phyloP scores from a whole-genome alignment of 1,140 invertebrate species.

The Leptinotarsa undecemlineata region DNA sequence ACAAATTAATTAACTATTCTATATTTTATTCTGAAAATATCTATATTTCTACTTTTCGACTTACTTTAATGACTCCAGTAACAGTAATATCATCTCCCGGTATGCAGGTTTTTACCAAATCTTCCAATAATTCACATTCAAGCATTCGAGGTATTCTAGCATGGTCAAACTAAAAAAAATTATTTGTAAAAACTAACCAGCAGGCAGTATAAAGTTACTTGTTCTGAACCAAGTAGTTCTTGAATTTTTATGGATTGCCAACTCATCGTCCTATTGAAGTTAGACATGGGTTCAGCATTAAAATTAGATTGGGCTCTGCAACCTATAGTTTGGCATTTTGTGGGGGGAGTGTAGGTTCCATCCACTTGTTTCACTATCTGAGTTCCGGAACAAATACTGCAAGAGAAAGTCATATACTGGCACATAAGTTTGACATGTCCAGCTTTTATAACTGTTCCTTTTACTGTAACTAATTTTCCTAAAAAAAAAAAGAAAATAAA shows the following conservation, averaged over 20 bases:
- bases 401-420: slow-evolving; percentile 79
- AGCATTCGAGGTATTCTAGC: slow-evolving; percentile 83
- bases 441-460: slow-evolving; percentile 85
- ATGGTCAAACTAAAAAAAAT: slow-evolving; percentile 59
- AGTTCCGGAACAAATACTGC: slow-evolving; percentile 68
- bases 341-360: slow-evolving; percentile 64
- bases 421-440: slow-evolving; percentile 75
- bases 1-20: too few relatives aligned
- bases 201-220: background rate
- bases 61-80: slow-evolving; percentile 73
- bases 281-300: slow-evolving; percentile 67
- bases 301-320: slow-evolving; percentile 70
- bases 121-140: slow-evolving; percentile 84
- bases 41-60: background rate
- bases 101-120: slow-evolving; percentile 84
- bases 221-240: slow-evolving; percentile 56
- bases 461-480: slow-evolving; percentile 83
- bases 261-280: slow-evolving; percentile 73
- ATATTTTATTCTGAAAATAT: too few relatives aligned
- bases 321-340: slow-evolving; percentile 58
- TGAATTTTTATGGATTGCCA: slow-evolving; percentile 83
- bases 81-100: slow-evolving; percentile 89
- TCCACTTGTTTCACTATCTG: slow-evolving; percentile 67
- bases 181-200: background rate
- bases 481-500: slow-evolving; percentile 35